Evolutionary conservation across 2,113 vertebrate genomes (phyloP), one percentile per base, ranked within the genome.

Genomic region (Campylomormyrus numenius): DNA sequence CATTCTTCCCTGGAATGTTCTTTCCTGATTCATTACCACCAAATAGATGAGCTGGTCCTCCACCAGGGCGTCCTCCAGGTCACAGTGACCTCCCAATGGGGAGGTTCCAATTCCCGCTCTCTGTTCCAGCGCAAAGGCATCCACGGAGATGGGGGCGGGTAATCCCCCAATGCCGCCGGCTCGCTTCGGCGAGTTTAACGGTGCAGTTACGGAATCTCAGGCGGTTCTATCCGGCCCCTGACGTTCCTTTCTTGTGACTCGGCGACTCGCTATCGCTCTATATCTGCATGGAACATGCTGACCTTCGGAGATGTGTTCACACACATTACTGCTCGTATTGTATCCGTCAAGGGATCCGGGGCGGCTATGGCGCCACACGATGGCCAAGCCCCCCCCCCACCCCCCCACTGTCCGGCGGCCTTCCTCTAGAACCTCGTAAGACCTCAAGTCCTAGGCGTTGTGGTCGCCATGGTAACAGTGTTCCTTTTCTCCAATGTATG

Each of bases 391-490:
- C 98, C 98, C 39, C 35, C 35, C 35, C 35, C 35, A 31, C 35
- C 35, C 35, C 39, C 93, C 95, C 99, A 53, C 96, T 99, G 93
- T 98, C 98, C 89, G 97, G 97, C 98, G 83, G 95, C 98, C 95
- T 99, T 97, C 95, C 95, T 98, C 93, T 98, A 96, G 91, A 85
- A 24, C 91, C 93, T 93, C 93, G 90, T 90, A 92, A 94, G 70
- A 35, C 13, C 70, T 77, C 70, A 92, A 92, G 92, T 89, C 24
- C 10, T 95, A 91, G 94, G 95, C 95, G 97, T 97, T 97, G 97
- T 98, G 97, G 97, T 97, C 98, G 97, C 97, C 97, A 98, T 98
- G 97, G 96, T 95, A 94, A 96, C 95, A 93, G 17, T 84, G 19
- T 48, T 11, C 39, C 39, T n/a, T 11, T 4, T 45, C 80, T 46